Percentiles rank a stretch among this genome's conserved stretches.
These are phyloP conservation scores for Nasua narica DNA, from an alignment of 2,797 vertebrate genomes.

Conservation along the genomic window DNA sequence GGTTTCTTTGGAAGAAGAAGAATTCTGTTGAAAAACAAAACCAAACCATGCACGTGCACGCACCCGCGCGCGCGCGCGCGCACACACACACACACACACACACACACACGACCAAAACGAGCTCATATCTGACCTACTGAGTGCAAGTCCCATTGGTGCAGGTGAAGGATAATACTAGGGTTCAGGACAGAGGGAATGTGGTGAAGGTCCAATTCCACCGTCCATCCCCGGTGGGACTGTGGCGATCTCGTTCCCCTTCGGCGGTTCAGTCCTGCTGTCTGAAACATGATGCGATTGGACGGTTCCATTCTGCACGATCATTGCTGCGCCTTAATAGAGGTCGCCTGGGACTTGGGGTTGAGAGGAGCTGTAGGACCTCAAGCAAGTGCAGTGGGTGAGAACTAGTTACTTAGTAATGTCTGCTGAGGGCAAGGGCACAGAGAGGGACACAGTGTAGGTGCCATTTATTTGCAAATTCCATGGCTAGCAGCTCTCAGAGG, in stretches of 20 bases:
- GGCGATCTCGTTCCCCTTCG: not conserved
- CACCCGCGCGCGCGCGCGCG: too few species aligned
- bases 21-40: not conserved
- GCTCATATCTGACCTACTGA: not conserved
- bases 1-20: not conserved
- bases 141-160: not conserved
- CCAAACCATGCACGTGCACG: not conserved
- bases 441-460: not conserved
- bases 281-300: not conserved
- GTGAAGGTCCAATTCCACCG: not conserved
- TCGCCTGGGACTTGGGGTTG: not conserved
- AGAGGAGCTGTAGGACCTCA: not conserved
- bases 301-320: not conserved
- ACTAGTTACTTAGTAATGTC: not conserved
- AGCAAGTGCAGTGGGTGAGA: not conserved
- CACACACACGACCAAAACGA: too few species aligned
- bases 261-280: not conserved
- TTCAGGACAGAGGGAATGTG: not conserved
- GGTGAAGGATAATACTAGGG: not conserved
- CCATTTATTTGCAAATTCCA: slow-evolving; percentile 26
- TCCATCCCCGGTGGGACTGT: not conserved
- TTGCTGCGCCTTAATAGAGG: not conserved
- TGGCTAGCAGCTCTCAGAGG: not conserved
- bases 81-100: too few species aligned
- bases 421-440: not conserved